phyloP scores from a whole-genome alignment of 2,888 invertebrate genomes.

The Clusia tigrina region DNA sequence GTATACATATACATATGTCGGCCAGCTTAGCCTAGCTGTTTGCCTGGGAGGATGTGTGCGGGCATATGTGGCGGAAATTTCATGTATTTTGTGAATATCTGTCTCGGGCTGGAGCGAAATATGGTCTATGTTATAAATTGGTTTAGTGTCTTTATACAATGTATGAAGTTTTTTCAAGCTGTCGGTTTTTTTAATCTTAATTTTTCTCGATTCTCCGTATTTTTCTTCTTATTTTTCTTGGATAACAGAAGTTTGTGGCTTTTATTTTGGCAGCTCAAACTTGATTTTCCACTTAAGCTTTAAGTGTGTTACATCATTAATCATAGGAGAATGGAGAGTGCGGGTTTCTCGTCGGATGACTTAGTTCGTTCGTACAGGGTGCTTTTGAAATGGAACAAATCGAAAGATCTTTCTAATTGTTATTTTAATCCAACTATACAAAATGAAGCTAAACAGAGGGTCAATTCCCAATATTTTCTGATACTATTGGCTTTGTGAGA shows the following conservation, averaged over 20 bases:
- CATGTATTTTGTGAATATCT: neutral
- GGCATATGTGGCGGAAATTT: too few relatives aligned
- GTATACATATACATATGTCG: too few relatives aligned
- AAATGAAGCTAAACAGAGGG: too few relatives aligned
- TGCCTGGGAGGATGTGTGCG: too few relatives aligned
- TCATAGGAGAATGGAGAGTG: conserved; percentile 12
- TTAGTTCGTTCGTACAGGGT: too few relatives aligned
- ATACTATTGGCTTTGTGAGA: too few relatives aligned
- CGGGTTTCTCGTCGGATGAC: too few relatives aligned
- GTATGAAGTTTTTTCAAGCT: neutral
- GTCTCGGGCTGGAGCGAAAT: neutral
- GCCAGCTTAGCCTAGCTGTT: too few relatives aligned
- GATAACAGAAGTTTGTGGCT: neutral
- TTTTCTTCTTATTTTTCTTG: neutral
- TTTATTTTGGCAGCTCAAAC: conserved; percentile 18
- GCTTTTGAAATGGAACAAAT: too few relatives aligned
- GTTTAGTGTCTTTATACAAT: conserved; percentile 25
- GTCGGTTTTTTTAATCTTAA: neutral
- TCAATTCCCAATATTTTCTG: too few relatives aligned
- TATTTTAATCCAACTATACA: too few relatives aligned
- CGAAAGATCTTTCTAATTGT: too few relatives aligned
- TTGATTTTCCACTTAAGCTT: conserved; percentile 33
- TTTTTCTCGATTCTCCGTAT: neutral
- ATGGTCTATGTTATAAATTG: conserved; percentile 22
- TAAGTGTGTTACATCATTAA: conserved; percentile 33